Conservation (phyloP, 92 coral and sea anemone species). For the Paramuricea clavata region DNA sequence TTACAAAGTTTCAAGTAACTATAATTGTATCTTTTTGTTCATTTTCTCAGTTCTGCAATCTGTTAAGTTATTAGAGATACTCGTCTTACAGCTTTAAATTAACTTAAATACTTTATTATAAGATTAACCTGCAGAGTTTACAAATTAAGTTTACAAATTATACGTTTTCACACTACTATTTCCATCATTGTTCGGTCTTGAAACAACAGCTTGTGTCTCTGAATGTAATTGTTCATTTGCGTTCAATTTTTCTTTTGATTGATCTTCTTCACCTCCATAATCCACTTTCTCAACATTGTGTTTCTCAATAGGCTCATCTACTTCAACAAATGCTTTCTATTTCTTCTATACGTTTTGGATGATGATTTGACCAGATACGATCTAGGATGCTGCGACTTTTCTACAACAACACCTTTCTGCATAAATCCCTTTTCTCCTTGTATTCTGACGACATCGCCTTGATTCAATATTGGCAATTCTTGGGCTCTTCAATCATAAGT, state of each 20-base stretch:
- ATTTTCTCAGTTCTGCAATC: background rate
- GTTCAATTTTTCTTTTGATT: background rate
- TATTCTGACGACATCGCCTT: constrained; percentile 9
- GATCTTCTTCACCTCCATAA: background rate
- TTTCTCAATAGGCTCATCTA: background rate
- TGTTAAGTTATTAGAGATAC: background rate
- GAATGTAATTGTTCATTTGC: background rate
- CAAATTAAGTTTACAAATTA: background rate
- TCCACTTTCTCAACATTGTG: background rate
- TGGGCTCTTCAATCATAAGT: background rate
- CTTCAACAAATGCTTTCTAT: constrained; percentile 18
- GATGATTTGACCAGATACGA: background rate
- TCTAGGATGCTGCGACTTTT: background rate
- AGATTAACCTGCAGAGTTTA: no score
- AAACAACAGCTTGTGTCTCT: background rate
- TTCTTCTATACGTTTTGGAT: background rate
- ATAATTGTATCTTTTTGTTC: background rate
- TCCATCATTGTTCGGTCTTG: background rate
- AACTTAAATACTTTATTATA: no score
- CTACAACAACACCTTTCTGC: constrained; percentile 13
- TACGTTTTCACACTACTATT: background rate
- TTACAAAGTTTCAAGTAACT: background rate
- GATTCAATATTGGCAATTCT: background rate
- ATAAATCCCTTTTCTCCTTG: background rate
- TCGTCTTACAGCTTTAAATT: no score